phyloP scores from a whole-genome alignment of 2,888 invertebrate genomes.

The Hirudinaria manillensis region DNA sequence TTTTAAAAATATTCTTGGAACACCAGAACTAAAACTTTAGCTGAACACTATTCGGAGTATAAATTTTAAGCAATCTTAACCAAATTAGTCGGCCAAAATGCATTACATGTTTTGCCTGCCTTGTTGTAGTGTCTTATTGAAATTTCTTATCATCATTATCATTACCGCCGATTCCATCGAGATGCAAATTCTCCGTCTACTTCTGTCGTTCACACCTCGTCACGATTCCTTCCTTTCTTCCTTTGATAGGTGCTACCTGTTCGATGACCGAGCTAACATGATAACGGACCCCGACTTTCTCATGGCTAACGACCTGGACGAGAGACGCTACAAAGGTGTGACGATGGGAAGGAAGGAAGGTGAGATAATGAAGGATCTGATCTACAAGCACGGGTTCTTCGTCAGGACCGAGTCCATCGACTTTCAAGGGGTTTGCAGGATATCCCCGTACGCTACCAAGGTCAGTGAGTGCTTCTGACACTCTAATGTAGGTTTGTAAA shows the following conservation, averaged over 20 bases:
- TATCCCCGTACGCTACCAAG: constrained; percentile 52
- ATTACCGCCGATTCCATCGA: too few relatives aligned
- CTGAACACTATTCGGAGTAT: too few relatives aligned
- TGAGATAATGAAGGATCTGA: constrained; percentile 55
- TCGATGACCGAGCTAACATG: constrained; percentile 52
- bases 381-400: constrained; percentile 53
- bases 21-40: too few relatives aligned
- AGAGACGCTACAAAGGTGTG: constrained; percentile 52
- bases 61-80: too few relatives aligned
- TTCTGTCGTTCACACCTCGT: too few relatives aligned
- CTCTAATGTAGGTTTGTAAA: not conserved
- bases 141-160: too few relatives aligned
- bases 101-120: too few relatives aligned
- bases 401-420: constrained; percentile 51
- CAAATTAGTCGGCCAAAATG: too few relatives aligned
- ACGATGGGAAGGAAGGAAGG: constrained; percentile 55
- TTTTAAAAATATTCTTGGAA: too few relatives aligned
- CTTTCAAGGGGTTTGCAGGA: constrained; percentile 54
- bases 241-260: constrained; percentile 51
- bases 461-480: constrained; percentile 41
- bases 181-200: too few relatives aligned
- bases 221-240: too few relatives aligned
- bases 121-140: too few relatives aligned
- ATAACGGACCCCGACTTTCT: constrained; percentile 55
- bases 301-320: constrained; percentile 50